Conservation (phyloP, 2,888 invertebrate genomes). For the Cephus nigrinus region DNA sequence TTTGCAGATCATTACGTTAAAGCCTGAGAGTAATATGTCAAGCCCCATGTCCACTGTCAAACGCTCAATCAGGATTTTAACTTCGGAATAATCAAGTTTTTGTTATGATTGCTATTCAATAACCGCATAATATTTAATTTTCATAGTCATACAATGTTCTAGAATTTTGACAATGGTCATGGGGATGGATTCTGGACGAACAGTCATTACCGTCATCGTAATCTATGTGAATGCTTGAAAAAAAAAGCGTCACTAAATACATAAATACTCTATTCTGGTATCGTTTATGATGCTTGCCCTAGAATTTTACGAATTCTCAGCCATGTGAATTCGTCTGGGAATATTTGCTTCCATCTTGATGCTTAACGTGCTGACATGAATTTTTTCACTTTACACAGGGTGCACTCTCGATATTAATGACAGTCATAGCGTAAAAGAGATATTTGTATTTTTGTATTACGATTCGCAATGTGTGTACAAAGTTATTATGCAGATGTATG, state of each 20-base stretch:
- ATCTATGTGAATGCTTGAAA: too few relatives aligned
- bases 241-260: background rate
- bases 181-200: background rate
- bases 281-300: background rate
- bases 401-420: background rate
- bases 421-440: background rate
- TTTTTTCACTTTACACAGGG: background rate
- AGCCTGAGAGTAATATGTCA: background rate
- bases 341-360: background rate
- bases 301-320: background rate
- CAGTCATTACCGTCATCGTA: background rate
- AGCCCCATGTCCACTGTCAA: background rate
- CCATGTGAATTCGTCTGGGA: background rate
- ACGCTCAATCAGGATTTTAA: background rate
- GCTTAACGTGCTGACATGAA: background rate
- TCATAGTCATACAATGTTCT: background rate
- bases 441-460: background rate
- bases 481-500: background rate
- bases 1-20: background rate
- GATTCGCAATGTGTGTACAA: background rate
- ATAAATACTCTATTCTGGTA: background rate
- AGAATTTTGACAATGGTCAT: background rate
- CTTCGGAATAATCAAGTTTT: background rate
- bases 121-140: background rate
- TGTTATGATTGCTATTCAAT: background rate